Conservation (phyloP, 1,140 invertebrate species). For the Octopus sinensis region DNA sequence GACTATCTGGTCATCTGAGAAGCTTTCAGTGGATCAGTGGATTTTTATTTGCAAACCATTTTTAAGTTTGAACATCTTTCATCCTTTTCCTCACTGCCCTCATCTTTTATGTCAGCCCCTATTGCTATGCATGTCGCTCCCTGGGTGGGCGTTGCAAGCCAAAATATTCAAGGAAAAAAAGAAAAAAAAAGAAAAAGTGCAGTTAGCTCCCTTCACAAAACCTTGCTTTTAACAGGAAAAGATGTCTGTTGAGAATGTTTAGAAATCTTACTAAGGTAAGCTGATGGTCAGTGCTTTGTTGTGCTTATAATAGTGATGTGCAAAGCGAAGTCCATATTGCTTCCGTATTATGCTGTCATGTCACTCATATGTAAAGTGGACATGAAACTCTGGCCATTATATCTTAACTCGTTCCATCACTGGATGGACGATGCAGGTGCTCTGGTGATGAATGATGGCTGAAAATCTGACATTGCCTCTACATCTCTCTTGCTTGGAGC, state of each 20-base stretch:
- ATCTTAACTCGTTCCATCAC: not conserved
- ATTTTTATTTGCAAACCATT: not conserved
- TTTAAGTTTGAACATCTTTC: not conserved
- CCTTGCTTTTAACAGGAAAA: not conserved
- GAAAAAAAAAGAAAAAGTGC: not conserved
- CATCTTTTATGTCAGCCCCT: not conserved
- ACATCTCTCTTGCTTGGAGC: conserved; percentile 2
- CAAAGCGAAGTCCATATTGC: not conserved
- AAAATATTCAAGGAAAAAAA: conserved; percentile 6
- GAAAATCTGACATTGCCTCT: not conserved
- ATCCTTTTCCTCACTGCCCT: not conserved
- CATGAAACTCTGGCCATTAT: not conserved
- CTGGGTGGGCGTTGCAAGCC: not conserved
- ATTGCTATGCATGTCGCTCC: conserved; percentile 3
- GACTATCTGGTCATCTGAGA: not conserved
- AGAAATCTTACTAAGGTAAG: not conserved
- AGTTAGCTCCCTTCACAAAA: not conserved
- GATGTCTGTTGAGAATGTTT: not conserved
- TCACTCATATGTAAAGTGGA: not conserved
- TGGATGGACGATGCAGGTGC: conserved; percentile 4
- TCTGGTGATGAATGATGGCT: conserved; percentile 9
- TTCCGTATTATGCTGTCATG: not conserved
- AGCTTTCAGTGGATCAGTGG: not conserved
- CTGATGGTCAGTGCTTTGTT: not conserved
- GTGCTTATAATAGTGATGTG: not conserved